Evolutionary conservation across 2,113 vertebrate genomes (phyloP).

Genomic region (Aix galericulata): DNA sequence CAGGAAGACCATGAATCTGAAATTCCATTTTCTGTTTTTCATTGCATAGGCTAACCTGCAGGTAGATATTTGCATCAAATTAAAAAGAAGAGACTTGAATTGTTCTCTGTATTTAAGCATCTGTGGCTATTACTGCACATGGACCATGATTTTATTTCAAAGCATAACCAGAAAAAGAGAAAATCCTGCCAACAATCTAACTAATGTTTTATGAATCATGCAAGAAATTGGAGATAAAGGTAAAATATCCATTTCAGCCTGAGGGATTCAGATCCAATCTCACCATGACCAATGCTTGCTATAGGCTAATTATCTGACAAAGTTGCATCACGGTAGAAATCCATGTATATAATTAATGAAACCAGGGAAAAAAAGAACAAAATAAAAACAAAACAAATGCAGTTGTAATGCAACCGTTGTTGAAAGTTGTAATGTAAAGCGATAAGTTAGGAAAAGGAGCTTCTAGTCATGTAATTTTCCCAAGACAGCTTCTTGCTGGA

Average conservation of each 20-base stretch:
- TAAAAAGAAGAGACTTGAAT: not conserved
- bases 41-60: not conserved
- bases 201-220: slow-evolving; percentile 33
- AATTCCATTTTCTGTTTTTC: not conserved
- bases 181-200: not conserved
- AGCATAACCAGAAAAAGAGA: not conserved
- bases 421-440: not conserved
- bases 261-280: not conserved
- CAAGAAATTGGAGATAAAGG: slow-evolving; percentile 10
- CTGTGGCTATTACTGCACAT: not conserved
- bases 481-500: not conserved
- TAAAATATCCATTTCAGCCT: slow-evolving; percentile 12
- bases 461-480: not conserved
- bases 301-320: not conserved
- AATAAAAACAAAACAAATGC: not conserved
- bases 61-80: not conserved
- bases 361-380: not conserved
- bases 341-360: slow-evolving; percentile 18
- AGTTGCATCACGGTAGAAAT: not conserved
- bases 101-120: not conserved
- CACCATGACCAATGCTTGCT: not conserved
- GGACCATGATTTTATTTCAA: not conserved
- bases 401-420: not conserved
- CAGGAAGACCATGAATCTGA: not conserved
- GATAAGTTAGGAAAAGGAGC: not conserved